Percentiles rank a stretch among this genome's conserved stretches.
Conservation (phyloP, 2,888 invertebrate genomes). For the Flabesymbios commensalis region DNA sequence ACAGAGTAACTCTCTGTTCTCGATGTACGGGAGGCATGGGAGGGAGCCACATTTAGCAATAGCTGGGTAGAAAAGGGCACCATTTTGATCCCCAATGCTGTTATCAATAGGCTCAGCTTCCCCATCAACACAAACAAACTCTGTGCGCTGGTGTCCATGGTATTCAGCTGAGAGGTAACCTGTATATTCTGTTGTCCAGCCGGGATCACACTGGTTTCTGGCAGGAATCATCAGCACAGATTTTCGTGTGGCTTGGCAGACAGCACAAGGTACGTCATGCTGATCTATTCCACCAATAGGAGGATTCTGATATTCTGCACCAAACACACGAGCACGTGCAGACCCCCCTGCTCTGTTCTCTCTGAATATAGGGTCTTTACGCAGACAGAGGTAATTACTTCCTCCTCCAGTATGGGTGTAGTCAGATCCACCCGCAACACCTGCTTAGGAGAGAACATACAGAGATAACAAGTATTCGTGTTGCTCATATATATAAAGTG, state of each 20-base stretch:
- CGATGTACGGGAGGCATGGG: too few species aligned
- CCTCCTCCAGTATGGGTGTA: not conserved
- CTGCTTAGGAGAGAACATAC: not conserved
- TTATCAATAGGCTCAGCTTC: too few species aligned
- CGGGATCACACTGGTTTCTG: not conserved
- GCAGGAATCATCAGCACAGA: not conserved
- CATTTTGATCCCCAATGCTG: too few species aligned
- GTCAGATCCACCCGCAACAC: not conserved
- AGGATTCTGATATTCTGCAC: not conserved
- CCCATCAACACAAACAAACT: not conserved
- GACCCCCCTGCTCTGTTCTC: too few species aligned
- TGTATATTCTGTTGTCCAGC: not conserved
- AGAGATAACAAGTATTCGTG: not conserved
- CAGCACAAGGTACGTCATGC: not conserved
- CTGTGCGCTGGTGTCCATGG: not conserved
- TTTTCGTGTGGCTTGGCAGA: not conserved
- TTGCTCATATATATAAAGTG: too few species aligned
- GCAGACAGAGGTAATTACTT: not conserved
- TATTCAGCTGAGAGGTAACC: not conserved
- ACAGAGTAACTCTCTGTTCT: too few species aligned
- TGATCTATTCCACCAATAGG: not conserved
- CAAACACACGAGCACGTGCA: not conserved
- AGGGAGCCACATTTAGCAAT: too few species aligned
- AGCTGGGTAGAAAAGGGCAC: too few species aligned
- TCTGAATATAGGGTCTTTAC: too few species aligned